Percentiles rank a stretch among this genome's conserved stretches.
Conservation (phyloP, 2,113 vertebrate genomes). For the Lucifuga dentata region DNA sequence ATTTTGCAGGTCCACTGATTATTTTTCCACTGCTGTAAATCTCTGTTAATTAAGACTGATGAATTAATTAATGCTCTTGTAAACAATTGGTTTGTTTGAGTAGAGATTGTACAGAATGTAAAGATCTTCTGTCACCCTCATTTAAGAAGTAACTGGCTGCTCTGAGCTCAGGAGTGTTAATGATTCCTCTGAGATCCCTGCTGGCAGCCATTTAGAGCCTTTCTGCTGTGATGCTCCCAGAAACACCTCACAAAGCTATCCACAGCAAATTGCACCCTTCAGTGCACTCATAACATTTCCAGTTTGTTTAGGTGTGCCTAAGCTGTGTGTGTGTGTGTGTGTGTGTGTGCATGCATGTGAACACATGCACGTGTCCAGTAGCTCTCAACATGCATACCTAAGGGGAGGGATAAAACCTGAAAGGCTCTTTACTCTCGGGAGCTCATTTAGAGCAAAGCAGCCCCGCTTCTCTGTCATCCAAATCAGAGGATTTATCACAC, state of each 20-base stretch:
- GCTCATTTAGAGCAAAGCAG: slow-evolving; percentile 75
- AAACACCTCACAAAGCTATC: slow-evolving; percentile 3
- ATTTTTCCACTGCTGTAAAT: slow-evolving; percentile 57
- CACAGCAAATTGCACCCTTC: slow-evolving; percentile 13
- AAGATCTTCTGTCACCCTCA: slow-evolving; percentile 86
- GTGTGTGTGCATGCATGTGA: slow-evolving; percentile 30
- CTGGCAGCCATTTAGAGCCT: not conserved
- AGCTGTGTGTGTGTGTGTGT: slow-evolving; percentile 18
- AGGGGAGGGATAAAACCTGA: slow-evolving; percentile 63
- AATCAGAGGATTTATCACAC: slow-evolving; percentile 62
- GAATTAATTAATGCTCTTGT: slow-evolving; percentile 84
- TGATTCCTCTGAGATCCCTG: slow-evolving; percentile 20
- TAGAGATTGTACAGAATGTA: slow-evolving; percentile 82
- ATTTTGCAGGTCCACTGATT: slow-evolving; percentile 42
- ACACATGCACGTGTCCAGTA: slow-evolving; percentile 17
- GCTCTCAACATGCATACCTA: slow-evolving; percentile 37
- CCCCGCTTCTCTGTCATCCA: slow-evolving; percentile 60
- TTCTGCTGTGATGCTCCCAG: not conserved
- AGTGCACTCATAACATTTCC: not conserved
- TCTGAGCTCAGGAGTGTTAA: slow-evolving; percentile 73
- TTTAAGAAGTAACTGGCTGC: slow-evolving; percentile 82
- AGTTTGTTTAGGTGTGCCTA: slow-evolving; percentile 1
- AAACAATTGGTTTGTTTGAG: slow-evolving; percentile 85
- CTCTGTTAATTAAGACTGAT: slow-evolving; percentile 86
- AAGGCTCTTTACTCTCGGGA: slow-evolving; percentile 71